Conservation (phyloP, 2,113 vertebrate species). For the Scartelaos histophorus region DNA sequence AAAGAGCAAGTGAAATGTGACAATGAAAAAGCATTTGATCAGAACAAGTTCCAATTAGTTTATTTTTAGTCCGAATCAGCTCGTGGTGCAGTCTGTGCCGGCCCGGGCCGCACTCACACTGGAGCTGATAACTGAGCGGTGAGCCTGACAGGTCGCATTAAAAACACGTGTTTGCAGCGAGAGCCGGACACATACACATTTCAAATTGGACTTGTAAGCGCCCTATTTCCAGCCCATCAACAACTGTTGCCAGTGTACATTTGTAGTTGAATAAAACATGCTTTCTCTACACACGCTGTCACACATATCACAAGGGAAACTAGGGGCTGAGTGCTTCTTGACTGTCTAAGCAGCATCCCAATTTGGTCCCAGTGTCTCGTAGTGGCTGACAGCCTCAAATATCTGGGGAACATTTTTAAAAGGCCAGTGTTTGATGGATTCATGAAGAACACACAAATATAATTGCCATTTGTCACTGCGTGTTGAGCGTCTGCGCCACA, state of each 20-base stretch:
- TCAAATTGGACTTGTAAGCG: constrained; percentile 77
- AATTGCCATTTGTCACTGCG: constrained; percentile 84
- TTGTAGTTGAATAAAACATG: constrained; percentile 84
- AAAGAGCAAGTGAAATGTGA: neutral
- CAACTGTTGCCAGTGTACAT: constrained; percentile 82
- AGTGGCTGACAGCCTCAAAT: constrained; percentile 81
- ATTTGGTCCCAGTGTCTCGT: constrained; percentile 77
- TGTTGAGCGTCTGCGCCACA: constrained; percentile 73
- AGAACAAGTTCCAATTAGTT: constrained; percentile 36
- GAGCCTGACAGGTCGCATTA: constrained; percentile 65
- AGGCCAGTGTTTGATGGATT: constrained; percentile 85
- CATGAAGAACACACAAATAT: constrained; percentile 86
- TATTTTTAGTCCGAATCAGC: constrained; percentile 30
- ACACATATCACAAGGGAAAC: constrained; percentile 80
- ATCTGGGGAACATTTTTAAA: constrained; percentile 85
- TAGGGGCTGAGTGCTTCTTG: constrained; percentile 77
- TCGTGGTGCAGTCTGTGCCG: constrained; percentile 27
- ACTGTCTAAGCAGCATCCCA: constrained; percentile 83
- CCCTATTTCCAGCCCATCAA: constrained; percentile 78
- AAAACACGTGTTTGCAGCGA: constrained; percentile 46
- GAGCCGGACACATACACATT: constrained; percentile 33
- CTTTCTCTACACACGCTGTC: constrained; percentile 80
- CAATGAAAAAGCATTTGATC: neutral
- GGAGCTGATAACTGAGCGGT: constrained; percentile 40
- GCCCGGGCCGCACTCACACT: constrained; percentile 9